Evolutionary conservation across 1,140 invertebrate genomes (phyloP).

Genomic region (Neomicropteryx cornuta): DNA sequence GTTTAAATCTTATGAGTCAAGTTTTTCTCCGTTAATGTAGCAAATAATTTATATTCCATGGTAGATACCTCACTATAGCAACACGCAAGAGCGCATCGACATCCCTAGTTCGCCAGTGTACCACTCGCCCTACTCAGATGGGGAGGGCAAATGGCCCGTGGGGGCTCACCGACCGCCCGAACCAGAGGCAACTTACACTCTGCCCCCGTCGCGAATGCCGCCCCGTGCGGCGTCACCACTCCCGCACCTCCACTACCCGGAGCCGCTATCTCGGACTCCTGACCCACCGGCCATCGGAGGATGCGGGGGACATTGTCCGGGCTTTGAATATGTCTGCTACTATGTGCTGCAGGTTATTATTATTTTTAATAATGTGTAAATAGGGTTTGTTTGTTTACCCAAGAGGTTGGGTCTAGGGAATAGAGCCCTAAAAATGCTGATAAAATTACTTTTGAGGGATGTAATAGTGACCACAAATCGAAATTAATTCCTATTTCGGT

Average conservation of each 20-base stretch:
- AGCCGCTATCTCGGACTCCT: constrained; percentile 28
- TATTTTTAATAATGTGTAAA: neutral
- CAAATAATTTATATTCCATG: no score
- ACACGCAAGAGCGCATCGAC: constrained; percentile 9
- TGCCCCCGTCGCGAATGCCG: no score
- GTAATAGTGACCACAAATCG: no score
- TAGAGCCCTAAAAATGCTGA: no score
- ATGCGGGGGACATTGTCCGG: constrained; percentile 50
- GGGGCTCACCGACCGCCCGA: no score
- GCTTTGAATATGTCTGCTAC: constrained; percentile 54
- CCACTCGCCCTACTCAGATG: constrained; percentile 26
- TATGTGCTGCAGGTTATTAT: constrained; percentile 45
- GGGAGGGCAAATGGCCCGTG: constrained; percentile 23
- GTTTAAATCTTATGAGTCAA: no score
- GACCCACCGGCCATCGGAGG: constrained; percentile 42
- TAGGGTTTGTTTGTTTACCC: neutral
- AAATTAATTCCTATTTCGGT: no score
- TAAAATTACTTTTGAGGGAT: no score
- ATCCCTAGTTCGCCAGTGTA: constrained; percentile 27
- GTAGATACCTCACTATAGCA: constrained; percentile 7
- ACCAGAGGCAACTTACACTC: constrained; percentile 11
- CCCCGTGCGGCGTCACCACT: no score
- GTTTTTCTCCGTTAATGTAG: no score
- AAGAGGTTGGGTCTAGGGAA: no score
- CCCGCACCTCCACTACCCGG: constrained; percentile 24